phyloP scores from a whole-genome alignment of 1,140 invertebrate species.

The Drosophila tristis region DNA sequence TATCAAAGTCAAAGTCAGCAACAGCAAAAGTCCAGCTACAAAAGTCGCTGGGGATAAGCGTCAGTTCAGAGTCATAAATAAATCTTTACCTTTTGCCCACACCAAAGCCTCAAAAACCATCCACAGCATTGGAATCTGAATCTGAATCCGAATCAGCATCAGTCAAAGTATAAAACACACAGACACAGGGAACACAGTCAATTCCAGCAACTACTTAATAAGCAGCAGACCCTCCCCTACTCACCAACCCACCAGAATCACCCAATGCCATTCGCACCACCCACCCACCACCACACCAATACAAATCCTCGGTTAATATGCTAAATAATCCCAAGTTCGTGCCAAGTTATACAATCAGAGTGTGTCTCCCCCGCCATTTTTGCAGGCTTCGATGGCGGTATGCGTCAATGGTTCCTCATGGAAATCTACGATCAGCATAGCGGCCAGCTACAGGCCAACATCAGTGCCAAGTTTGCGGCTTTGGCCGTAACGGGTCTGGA shows the following conservation, averaged over 20 bases:
- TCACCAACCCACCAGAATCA: too few species aligned
- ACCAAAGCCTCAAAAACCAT: neutral
- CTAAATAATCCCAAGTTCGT: slow-evolving; percentile 45
- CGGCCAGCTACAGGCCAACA: slow-evolving; percentile 87
- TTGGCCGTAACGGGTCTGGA: slow-evolving; percentile 89
- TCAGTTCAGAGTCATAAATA: slow-evolving; percentile 10
- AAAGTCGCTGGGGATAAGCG: neutral
- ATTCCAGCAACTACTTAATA: slow-evolving; percentile 36
- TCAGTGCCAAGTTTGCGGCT: slow-evolving; percentile 88
- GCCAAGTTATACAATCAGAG: slow-evolving; percentile 42
- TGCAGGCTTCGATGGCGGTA: slow-evolving; percentile 91
- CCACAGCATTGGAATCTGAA: too few species aligned
- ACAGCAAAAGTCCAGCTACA: slow-evolving; percentile 12
- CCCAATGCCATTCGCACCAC: too few species aligned
- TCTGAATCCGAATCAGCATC: too few species aligned
- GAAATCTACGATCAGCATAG: slow-evolving; percentile 90
- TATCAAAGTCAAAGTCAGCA: neutral
- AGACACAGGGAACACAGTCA: slow-evolving; percentile 1
- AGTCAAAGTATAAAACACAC: slow-evolving; percentile 6
- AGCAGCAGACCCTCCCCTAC: slow-evolving; percentile 14
- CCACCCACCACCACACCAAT: neutral
- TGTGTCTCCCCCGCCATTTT: neutral
- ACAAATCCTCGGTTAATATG: slow-evolving; percentile 29
- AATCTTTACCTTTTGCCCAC: slow-evolving; percentile 17
- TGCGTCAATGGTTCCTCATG: slow-evolving; percentile 89